A percentile compares a stretch with the other conserved stretches of the same genome.
Conservation (phyloP, 2,797 vertebrate genomes). For the Neosilurus mollespiculum region DNA sequence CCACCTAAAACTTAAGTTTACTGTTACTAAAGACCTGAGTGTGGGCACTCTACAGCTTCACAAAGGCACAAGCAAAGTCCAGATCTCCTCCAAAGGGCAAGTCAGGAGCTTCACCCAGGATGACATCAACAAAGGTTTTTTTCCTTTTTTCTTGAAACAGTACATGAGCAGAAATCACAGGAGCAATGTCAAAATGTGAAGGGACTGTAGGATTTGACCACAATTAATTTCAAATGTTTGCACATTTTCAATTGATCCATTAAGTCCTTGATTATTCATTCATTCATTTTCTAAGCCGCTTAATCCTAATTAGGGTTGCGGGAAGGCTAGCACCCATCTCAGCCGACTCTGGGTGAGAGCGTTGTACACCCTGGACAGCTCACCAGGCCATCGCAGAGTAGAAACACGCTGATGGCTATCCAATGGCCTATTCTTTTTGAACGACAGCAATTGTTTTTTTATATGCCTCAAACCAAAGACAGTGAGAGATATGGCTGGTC, state of each 20-base stretch:
- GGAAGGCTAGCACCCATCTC: too few species aligned
- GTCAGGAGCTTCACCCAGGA: slow-evolving; percentile 87
- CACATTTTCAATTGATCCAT: background rate
- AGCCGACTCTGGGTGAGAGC: too few species aligned
- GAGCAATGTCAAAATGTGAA: background rate
- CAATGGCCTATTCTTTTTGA: too few species aligned
- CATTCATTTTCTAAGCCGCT: too few species aligned
- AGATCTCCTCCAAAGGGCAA: slow-evolving; percentile 79
- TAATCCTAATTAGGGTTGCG: too few species aligned
- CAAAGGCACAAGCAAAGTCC: slow-evolving; percentile 59
- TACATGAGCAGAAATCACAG: background rate
- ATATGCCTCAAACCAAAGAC: too few species aligned
- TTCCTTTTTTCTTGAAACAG: background rate
- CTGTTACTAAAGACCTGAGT: slow-evolving; percentile 81
- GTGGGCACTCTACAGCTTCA: slow-evolving; percentile 77
- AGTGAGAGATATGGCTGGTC: too few species aligned
- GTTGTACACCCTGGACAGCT: too few species aligned
- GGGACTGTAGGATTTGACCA: background rate
- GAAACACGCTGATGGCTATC: too few species aligned
- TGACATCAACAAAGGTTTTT: slow-evolving; percentile 87
- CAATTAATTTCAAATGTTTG: background rate
- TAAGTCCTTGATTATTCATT: background rate
- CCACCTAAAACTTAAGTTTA: slow-evolving; percentile 73
- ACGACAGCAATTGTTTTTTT: too few species aligned
- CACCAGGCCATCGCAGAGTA: too few species aligned